Percentiles rank a stretch among this genome's conserved stretches.
phyloP scores from a whole-genome alignment of 2,888 invertebrate genomes.

The Thalpophila matura region DNA sequence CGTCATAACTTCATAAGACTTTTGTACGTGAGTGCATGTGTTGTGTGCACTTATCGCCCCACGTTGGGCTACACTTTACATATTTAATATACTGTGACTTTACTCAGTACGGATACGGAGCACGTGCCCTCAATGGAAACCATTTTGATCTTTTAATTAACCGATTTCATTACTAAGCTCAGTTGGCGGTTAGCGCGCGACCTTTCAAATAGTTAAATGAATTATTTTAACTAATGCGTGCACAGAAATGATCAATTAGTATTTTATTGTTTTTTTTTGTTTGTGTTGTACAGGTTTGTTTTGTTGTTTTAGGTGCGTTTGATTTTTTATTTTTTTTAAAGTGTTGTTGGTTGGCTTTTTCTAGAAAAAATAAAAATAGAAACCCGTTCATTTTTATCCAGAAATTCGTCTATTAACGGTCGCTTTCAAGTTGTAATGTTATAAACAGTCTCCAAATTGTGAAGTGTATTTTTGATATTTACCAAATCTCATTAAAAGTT shows the following conservation, averaged over 20 bases:
- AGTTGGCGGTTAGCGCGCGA: conserved; percentile 31
- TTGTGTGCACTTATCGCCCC: conserved; percentile 39
- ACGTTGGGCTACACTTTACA: conserved; percentile 39
- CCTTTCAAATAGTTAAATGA: conserved; percentile 3
- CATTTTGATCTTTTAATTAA: conserved; percentile 60
- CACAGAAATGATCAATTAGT: not conserved
- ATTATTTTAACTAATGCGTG: conserved; percentile 2
- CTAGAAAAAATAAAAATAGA: too few relatives aligned
- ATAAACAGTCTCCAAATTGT: not conserved
- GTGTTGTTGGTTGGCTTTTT: too few relatives aligned
- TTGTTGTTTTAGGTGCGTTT: not conserved
- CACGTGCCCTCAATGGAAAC: conserved; percentile 53
- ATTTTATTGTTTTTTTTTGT: conserved; percentile 10
- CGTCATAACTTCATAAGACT: conserved; percentile 16
- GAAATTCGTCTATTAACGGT: not conserved
- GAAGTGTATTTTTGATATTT: not conserved
- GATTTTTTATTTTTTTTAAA: not conserved
- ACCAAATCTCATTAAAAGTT: conserved; percentile 47
- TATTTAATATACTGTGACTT: too few relatives aligned
- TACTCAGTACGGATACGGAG: too few relatives aligned
- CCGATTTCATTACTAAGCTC: conserved; percentile 52
- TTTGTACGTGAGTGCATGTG: conserved; percentile 46
- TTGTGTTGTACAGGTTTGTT: not conserved
- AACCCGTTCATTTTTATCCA: conserved; percentile 4
- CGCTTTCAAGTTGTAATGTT: not conserved